Evolutionary conservation across 1,140 invertebrate species (phyloP).

Genomic region (Ruditapes philippinarum): DNA sequence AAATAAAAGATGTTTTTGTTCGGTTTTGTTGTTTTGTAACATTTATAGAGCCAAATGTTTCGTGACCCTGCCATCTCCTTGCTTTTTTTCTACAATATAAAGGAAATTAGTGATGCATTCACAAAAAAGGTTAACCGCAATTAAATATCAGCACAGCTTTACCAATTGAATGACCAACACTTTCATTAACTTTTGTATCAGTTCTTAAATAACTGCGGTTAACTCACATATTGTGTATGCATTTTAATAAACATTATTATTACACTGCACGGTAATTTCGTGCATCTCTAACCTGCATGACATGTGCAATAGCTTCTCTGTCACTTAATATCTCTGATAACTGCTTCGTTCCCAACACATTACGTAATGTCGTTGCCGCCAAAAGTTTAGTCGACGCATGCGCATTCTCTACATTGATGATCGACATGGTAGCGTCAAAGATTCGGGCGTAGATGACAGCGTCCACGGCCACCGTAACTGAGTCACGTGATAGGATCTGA

Average conservation of each 20-base stretch:
- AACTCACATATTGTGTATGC: background rate
- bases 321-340: slow-evolving; percentile 96
- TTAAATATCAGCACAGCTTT: too few species aligned
- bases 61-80: background rate
- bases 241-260: background rate
- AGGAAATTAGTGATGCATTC: background rate
- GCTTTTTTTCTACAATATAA: background rate
- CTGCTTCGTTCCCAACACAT: slow-evolving; percentile 96
- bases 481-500: slow-evolving; percentile 96
- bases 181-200: too few species aligned
- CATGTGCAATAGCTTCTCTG: slow-evolving; percentile 94
- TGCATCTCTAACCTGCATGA: slow-evolving; percentile 90
- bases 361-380: slow-evolving; percentile 89
- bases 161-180: too few species aligned
- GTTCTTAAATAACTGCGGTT: too few species aligned
- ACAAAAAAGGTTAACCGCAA: background rate
- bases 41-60: background rate
- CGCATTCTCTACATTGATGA: slow-evolving; percentile 98
- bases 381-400: slow-evolving; percentile 89
- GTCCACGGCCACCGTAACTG: slow-evolving; percentile 96
- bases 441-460: slow-evolving; percentile 96
- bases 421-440: slow-evolving; percentile 97
- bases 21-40: background rate
- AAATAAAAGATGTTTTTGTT: background rate
- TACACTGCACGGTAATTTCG: background rate